These are phyloP conservation scores for Venustaconcha ellipsiformis DNA, from an alignment of 1,140 invertebrate genomes.

Conservation along the genomic window DNA sequence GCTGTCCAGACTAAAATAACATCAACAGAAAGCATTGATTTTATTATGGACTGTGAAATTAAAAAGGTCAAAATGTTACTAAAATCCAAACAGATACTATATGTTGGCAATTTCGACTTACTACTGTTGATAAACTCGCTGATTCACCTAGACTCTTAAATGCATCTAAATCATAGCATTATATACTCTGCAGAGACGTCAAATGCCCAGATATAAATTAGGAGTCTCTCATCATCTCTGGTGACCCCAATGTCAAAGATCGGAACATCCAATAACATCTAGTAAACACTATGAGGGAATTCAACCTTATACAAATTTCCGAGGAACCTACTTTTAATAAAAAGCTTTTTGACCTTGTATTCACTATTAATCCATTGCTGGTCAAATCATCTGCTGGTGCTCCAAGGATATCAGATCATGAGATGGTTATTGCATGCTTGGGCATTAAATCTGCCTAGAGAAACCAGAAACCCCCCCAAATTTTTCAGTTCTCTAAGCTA, in stretches of 20 bases:
- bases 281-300: background rate
- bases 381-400: constrained; percentile 10
- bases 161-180: background rate
- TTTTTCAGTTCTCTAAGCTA: background rate
- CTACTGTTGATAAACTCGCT: background rate
- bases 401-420: constrained; percentile 25
- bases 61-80: constrained; percentile 3
- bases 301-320: constrained; percentile 11
- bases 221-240: background rate
- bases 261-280: constrained; percentile 5
- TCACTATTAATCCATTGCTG: constrained; percentile 11
- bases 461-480: no score
- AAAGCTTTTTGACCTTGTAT: constrained; percentile 22
- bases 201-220: constrained; percentile 14
- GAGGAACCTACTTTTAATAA: constrained; percentile 9
- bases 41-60: constrained; percentile 6
- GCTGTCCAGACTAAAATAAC: background rate
- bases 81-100: background rate
- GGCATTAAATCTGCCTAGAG: background rate
- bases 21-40: background rate
- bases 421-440: constrained; percentile 3
- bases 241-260: background rate
- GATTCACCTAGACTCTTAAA: background rate
- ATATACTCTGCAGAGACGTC: constrained; percentile 11
- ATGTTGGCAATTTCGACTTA: constrained; percentile 1